A percentile compares a stretch with the other conserved stretches of the same genome.
Evolutionary conservation across 2,888 invertebrate species (phyloP).

Genomic region (Sinelater perroti): DNA sequence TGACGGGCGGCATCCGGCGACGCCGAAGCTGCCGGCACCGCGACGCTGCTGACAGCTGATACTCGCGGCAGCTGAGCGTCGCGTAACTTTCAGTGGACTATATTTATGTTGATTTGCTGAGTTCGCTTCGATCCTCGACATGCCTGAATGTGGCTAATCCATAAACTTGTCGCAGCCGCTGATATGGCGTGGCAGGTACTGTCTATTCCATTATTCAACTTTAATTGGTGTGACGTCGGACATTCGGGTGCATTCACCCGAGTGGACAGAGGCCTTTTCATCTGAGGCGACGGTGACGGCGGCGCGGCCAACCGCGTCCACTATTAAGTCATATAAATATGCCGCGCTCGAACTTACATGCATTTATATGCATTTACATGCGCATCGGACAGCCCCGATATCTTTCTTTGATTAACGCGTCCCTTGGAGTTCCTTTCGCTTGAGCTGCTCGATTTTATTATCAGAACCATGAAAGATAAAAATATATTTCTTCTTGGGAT

Average conservation of each 20-base stretch:
- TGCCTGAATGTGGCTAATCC: conserved; percentile 42
- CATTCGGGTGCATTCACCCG: conserved; percentile 46
- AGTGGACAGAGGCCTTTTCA: conserved; percentile 38
- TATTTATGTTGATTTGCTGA: conserved; percentile 43
- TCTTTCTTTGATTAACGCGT: too few relatives aligned
- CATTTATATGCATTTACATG: too few relatives aligned
- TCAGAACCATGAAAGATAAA: too few relatives aligned
- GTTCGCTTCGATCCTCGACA: conserved; percentile 37
- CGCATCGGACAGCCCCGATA: too few relatives aligned
- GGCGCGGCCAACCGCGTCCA: neutral
- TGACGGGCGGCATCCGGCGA: conserved; percentile 39
- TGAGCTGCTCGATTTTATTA: too few relatives aligned
- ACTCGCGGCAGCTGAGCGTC: conserved; percentile 44
- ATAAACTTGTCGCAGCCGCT: conserved; percentile 44
- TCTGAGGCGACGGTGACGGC: conserved; percentile 13
- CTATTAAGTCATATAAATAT: conserved; percentile 5
- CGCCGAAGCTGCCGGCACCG: conserved; percentile 42
- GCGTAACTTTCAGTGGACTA: conserved; percentile 39
- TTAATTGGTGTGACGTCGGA: conserved; percentile 47
- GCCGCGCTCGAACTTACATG: too few relatives aligned
- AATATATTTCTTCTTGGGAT: too few relatives aligned
- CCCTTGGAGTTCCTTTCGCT: too few relatives aligned
- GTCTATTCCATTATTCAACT: conserved; percentile 47
- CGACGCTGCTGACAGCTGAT: conserved; percentile 45
- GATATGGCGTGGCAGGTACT: conserved; percentile 45